phyloP scores from a whole-genome alignment of 1,140 invertebrate genomes.

The Micrasema longulum region DNA sequence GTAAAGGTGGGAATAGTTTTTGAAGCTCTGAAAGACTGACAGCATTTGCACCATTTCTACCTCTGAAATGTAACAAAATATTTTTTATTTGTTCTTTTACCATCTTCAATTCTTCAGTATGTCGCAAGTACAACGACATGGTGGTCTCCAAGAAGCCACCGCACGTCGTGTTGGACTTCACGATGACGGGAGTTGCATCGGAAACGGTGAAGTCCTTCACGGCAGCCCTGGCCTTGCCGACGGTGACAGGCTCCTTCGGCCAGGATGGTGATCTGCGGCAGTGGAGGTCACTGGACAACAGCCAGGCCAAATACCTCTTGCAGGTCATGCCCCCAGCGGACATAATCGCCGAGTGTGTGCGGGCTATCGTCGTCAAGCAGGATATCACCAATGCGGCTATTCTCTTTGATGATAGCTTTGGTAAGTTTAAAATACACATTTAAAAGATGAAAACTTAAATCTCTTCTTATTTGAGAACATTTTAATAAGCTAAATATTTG shows the following conservation, averaged over 20 bases:
- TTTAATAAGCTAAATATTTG: too few species aligned
- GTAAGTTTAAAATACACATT: constrained; percentile 64
- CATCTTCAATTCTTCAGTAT: constrained; percentile 73
- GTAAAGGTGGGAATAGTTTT: too few species aligned
- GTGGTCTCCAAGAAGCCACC: constrained; percentile 73
- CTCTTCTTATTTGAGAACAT: too few species aligned
- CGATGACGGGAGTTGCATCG: constrained; percentile 79
- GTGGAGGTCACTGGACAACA: constrained; percentile 77
- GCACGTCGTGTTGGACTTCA: constrained; percentile 84
- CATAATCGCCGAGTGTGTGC: constrained; percentile 82
- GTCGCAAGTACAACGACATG: constrained; percentile 75
- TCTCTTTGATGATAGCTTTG: constrained; percentile 87
- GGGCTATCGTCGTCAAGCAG: constrained; percentile 82
- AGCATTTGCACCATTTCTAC: too few species aligned
- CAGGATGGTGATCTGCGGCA: constrained; percentile 83
- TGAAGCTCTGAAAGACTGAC: too few species aligned
- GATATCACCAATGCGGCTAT: constrained; percentile 93
- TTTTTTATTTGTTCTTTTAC: too few species aligned
- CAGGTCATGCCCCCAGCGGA: constrained; percentile 86
- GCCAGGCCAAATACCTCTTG: constrained; percentile 78
- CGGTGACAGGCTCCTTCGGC: constrained; percentile 85
- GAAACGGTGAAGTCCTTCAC: constrained; percentile 88
- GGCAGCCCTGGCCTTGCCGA: constrained; percentile 81
- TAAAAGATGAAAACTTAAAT: too few species aligned
- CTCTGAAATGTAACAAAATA: too few species aligned